Evolutionary conservation across 2,888 invertebrate genomes (phyloP).

Genomic region (Heterodera filipjevi): DNA sequence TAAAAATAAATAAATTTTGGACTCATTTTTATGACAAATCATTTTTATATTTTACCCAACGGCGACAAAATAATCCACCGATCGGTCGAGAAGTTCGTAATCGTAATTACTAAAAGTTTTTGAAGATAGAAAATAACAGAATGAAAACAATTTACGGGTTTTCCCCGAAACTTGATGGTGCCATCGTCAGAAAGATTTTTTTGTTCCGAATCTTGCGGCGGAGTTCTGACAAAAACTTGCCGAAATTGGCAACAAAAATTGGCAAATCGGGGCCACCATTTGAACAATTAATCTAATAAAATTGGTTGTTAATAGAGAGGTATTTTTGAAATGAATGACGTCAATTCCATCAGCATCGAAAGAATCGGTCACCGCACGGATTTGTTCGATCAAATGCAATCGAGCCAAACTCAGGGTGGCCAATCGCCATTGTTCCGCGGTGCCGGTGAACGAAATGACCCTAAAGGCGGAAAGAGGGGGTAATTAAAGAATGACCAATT

Average conservation of each 20-base stretch:
- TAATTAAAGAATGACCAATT: neutral
- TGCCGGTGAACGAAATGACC: conserved; percentile 23
- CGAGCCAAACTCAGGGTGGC: conserved; percentile 7
- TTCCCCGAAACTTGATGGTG: neutral
- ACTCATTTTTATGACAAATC: neutral
- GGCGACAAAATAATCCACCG: conserved; percentile 18
- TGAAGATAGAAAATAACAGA: neutral
- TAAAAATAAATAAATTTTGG: neutral
- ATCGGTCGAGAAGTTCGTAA: conserved; percentile 9
- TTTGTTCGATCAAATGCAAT: conserved; percentile 18
- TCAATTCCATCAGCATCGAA: conserved; percentile 23
- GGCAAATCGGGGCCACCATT: conserved; percentile 16
- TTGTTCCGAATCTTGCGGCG: neutral
- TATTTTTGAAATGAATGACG: neutral
- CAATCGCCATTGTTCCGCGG: conserved; percentile 17
- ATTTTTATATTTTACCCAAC: conserved; percentile 13
- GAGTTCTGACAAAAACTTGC: conserved; percentile 5
- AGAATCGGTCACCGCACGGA: conserved; percentile 4
- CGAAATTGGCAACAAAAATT: neutral
- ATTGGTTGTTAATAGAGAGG: neutral
- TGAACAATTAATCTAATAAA: conserved; percentile 7
- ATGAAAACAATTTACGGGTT: neutral
- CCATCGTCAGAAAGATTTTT: neutral
- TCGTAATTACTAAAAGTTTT: neutral
- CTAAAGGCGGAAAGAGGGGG: neutral